Conservation (phyloP, 2,113 vertebrate species). For the Dolichallabes microphthalmus region DNA sequence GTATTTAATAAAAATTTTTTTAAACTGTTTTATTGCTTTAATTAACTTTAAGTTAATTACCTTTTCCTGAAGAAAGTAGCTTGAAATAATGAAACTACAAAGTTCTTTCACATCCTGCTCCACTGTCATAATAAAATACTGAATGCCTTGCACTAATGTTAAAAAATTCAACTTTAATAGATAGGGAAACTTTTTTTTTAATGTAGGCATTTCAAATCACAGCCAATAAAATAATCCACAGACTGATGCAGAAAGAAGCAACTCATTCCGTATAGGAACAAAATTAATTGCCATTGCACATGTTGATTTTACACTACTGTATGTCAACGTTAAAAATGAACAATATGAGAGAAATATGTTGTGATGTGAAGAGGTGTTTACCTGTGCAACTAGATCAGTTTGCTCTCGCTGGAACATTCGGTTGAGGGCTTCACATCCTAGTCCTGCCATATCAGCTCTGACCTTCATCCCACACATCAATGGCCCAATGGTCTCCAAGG, state of each 20-base stretch:
- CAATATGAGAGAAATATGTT: not conserved
- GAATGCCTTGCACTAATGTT: too few species aligned
- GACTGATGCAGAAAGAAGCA: not conserved
- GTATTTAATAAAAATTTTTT: too few species aligned
- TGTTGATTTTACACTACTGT: not conserved
- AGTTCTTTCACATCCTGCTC: not conserved
- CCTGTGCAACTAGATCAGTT: slow-evolving; percentile 92
- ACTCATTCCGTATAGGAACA: not conserved
- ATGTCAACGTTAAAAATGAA: not conserved
- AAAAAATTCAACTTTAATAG: too few species aligned
- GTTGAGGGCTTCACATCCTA: slow-evolving; percentile 95
- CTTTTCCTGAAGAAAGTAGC: too few species aligned
- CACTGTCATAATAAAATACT: too few species aligned
- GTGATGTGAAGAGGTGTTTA: slow-evolving; percentile 59
- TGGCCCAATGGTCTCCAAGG: slow-evolving; percentile 89
- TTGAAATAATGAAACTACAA: not conserved
- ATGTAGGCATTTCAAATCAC: not conserved
- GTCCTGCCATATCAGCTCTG: slow-evolving; percentile 83
- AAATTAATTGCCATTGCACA: not conserved
- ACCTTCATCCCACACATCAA: slow-evolving; percentile 92
- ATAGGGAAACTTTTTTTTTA: not conserved
- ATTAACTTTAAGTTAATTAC: too few species aligned
- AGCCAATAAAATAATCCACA: not conserved
- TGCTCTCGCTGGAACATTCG: slow-evolving; percentile 99
- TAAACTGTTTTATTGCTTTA: too few species aligned